Evolutionary conservation across 2,113 vertebrate genomes (phyloP), one percentile per base, ranked within the genome.

Genomic region (Romanogobio albipinnatus): DNA sequence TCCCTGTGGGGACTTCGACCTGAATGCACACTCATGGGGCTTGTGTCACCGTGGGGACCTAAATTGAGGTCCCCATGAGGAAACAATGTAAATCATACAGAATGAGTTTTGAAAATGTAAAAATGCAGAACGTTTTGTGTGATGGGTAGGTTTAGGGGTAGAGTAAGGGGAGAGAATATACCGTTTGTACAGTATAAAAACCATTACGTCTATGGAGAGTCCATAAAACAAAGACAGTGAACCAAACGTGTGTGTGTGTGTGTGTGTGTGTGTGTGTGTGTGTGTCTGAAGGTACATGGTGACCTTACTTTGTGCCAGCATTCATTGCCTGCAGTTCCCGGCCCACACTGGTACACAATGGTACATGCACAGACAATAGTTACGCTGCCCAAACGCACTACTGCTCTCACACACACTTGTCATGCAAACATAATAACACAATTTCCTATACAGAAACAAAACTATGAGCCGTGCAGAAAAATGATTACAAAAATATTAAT

Each of bases 261-360:
- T 71, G 77, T 73, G 51, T 76, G 83, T 49, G 51, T 71, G 70
- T 81, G 53, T 47, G 13, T 47, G 47, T 14, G 47, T 76, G 83
- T 39, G 39, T 73, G 78, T 68, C 45, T 24, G 47, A 56, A 74
- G 39, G 79, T 53, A 56, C 82, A 58, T n/a, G 56, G 58, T 59
- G 82, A 79, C 86, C 82, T 80, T 71, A 8, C 39, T 51, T 66
- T 64, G 59, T 61, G 78, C 86, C 84, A 87, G 79, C 70, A 83
- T 87, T 85, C 79, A 64, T 53, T 59, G 53, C 49, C 26, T 24
- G n/a, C 64, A 56, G 76, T 81, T 45, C 64, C 64, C 47, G 84
- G 58, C 84, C 82, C 45, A 62, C 74, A 58, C 61, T 82, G 82
- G 82, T 82, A 78, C 70, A 86, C 47, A 79, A 49, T 87, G 84